These are phyloP conservation scores for Deilephila elpenor DNA, from an alignment of 2,888 invertebrate species.

Conservation along the genomic window DNA sequence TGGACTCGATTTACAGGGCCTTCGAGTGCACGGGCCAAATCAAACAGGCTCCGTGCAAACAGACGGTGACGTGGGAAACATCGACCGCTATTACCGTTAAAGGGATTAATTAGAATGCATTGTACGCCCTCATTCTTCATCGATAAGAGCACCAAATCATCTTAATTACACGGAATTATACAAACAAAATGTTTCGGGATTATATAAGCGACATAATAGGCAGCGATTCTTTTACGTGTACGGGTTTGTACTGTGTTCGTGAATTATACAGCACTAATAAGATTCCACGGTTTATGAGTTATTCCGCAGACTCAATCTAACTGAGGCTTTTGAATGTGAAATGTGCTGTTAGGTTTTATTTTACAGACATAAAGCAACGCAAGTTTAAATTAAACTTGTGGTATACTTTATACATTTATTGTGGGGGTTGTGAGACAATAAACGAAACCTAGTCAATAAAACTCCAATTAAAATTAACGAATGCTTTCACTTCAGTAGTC, in stretches of 20 bases:
- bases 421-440: neutral
- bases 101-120: constrained; percentile 68
- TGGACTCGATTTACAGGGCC: constrained; percentile 55
- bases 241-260: neutral
- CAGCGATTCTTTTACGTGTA: neutral
- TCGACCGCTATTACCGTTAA: constrained; percentile 61
- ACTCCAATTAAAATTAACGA: constrained; percentile 2
- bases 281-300: constrained; percentile 17
- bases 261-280: constrained; percentile 16
- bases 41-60: constrained; percentile 64
- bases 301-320: constrained; percentile 11
- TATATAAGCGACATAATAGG: neutral
- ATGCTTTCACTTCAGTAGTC: neutral
- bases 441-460: constrained; percentile 1
- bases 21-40: constrained; percentile 60
- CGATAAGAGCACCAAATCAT: neutral
- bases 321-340: constrained; percentile 2
- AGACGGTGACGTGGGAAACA: constrained; percentile 67
- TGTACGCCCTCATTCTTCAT: constrained; percentile 41
- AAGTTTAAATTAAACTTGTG: constrained; percentile 5
- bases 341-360: constrained; percentile 3
- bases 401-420: neutral
- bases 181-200: neutral
- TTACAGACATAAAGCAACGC: neutral
- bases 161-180: neutral